These are phyloP conservation scores for Malthinus seriepunctatus DNA, from an alignment of 2,888 invertebrate species.

Conservation along the genomic window DNA sequence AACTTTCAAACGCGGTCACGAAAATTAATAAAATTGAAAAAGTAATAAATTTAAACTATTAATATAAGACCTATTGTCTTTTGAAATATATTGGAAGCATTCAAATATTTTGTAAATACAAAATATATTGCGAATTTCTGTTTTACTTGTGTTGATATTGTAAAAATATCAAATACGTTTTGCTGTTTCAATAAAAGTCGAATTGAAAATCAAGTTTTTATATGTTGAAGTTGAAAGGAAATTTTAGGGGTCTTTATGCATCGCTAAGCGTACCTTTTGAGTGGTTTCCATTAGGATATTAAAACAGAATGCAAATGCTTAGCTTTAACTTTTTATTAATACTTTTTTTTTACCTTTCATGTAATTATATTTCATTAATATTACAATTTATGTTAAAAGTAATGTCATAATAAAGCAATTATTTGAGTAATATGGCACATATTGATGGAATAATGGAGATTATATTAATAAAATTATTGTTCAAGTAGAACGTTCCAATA, in stretches of 20 bases:
- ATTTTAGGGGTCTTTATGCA: constrained; percentile 40
- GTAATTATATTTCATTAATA: not conserved
- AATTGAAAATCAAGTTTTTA: constrained; percentile 18
- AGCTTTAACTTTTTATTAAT: constrained; percentile 11
- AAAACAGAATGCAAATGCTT: constrained; percentile 26
- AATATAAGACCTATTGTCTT: too few relatives aligned
- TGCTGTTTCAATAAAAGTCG: constrained; percentile 10
- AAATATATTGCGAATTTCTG: not conserved
- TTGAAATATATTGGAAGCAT: not conserved
- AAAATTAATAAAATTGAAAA: too few relatives aligned
- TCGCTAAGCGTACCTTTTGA: constrained; percentile 41
- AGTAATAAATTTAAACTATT: too few relatives aligned
- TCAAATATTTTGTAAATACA: constrained; percentile 1
- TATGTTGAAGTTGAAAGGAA: constrained; percentile 17
- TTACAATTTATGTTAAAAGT: not conserved
- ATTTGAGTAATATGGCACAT: too few relatives aligned
- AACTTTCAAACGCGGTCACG: too few relatives aligned
- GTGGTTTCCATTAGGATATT: constrained; percentile 39
- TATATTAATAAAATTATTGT: too few relatives aligned
- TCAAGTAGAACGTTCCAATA: too few relatives aligned
- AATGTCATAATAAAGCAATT: too few relatives aligned
- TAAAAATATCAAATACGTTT: not conserved
- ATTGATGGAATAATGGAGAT: too few relatives aligned
- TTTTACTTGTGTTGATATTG: too few relatives aligned
- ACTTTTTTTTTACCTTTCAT: constrained; percentile 10